phyloP scores from a whole-genome alignment of 2,888 invertebrate species.

The Meloe dianella region DNA sequence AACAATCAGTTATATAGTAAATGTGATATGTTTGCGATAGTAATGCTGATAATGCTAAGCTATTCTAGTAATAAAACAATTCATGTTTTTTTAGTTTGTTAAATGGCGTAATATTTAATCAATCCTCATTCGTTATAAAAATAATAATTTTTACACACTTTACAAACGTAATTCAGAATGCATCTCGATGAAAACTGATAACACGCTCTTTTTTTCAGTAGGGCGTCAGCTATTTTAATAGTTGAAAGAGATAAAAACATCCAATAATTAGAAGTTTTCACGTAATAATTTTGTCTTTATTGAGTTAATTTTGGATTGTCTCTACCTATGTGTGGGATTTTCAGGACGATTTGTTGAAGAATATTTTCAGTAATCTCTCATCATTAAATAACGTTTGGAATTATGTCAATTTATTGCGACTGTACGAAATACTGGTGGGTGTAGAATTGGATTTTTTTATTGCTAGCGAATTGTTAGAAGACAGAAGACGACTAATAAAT shows the following conservation, averaged over 20 bases:
- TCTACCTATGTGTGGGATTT: not conserved
- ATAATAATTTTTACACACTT: not conserved
- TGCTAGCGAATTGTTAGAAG: not conserved
- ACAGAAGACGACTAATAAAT: not conserved
- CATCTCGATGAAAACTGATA: conserved; percentile 10
- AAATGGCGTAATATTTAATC: not conserved
- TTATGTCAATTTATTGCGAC: not conserved
- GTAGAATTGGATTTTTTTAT: not conserved
- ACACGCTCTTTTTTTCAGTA: not conserved
- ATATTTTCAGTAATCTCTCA: not conserved
- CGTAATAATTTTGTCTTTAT: not conserved
- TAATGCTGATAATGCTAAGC: not conserved
- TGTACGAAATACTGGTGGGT: not conserved
- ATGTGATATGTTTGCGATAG: not conserved
- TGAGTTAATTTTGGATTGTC: not conserved
- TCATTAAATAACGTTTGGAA: not conserved
- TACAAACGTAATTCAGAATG: not conserved
- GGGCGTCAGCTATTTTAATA: conserved; percentile 16
- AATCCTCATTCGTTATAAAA: not conserved
- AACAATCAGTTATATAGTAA: not conserved
- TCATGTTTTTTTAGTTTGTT: not conserved
- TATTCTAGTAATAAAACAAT: not conserved
- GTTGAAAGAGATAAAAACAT: conserved; percentile 16
- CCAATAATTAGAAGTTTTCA: conserved; percentile 8
- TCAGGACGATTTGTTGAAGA: too few species aligned